phyloP scores from a whole-genome alignment of 1,140 invertebrate species.

The Heliconius himera region DNA sequence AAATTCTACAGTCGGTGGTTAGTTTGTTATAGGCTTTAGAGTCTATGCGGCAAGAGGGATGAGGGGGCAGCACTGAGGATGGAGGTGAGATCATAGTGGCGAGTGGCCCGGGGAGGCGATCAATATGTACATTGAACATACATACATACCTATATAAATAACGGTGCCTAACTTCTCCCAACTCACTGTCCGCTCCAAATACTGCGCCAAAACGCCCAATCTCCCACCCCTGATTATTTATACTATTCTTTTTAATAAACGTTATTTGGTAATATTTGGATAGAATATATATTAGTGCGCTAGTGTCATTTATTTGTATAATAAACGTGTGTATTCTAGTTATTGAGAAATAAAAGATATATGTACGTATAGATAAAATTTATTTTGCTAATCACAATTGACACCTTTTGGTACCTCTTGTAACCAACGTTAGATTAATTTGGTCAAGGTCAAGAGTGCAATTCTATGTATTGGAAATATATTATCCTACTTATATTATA shows the following conservation, averaged over 20 bases:
- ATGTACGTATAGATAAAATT: background rate
- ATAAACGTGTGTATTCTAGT: background rate
- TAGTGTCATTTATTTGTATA: background rate
- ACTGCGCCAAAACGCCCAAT: constrained; percentile 73
- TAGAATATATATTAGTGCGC: background rate
- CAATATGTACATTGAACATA: constrained; percentile 81
- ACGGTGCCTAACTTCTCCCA: constrained; percentile 77
- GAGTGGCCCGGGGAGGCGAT: constrained; percentile 78
- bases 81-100: constrained; percentile 80
- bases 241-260: constrained; percentile 43
- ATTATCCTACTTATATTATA: too few species aligned
- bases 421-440: background rate
- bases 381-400: background rate
- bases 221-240: constrained; percentile 43
- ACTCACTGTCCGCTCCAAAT: constrained; percentile 78
- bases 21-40: constrained; percentile 61
- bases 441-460: too few species aligned
- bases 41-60: constrained; percentile 63
- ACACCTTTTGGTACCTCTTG: background rate
- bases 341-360: background rate
- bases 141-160: constrained; percentile 77
- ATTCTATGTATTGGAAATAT: too few species aligned
- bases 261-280: constrained; percentile 18
- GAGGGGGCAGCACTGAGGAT: constrained; percentile 67
- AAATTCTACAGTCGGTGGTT: constrained; percentile 46